Evolutionary conservation across 2,888 invertebrate species (phyloP).

Genomic region (Drosophila robusta): DNA sequence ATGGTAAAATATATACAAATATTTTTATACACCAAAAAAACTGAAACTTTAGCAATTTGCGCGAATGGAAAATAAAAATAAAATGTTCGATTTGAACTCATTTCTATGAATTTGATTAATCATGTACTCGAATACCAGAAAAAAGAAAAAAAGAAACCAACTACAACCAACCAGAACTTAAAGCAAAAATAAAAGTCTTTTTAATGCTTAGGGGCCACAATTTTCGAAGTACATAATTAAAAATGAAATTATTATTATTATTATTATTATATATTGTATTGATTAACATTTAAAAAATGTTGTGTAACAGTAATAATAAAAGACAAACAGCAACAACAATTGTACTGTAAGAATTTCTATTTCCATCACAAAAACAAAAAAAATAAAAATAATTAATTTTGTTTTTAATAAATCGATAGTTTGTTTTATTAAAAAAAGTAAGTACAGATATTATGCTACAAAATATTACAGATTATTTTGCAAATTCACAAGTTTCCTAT

Average conservation of each 20-base stretch:
- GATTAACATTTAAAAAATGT: constrained; percentile 77
- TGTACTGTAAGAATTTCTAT: constrained; percentile 79
- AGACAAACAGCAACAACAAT: constrained; percentile 66
- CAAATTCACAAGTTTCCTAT: no score
- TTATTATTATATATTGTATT: constrained; percentile 79
- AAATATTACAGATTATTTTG: no score
- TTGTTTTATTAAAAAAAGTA: constrained; percentile 19
- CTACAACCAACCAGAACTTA: constrained; percentile 61
- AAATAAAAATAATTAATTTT: constrained; percentile 69
- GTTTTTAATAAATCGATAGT: constrained; percentile 62
- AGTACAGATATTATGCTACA: background rate
- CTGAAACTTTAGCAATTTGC: constrained; percentile 26
- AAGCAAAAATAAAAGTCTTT: constrained; percentile 77
- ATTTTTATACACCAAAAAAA: constrained; percentile 66
- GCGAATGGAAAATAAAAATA: constrained; percentile 18
- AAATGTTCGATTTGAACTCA: constrained; percentile 41
- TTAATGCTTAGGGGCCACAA: constrained; percentile 84
- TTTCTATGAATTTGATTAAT: constrained; percentile 67
- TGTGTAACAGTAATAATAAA: constrained; percentile 78
- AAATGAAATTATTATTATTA: constrained; percentile 69
- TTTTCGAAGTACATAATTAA: constrained; percentile 81
- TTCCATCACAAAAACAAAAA: constrained; percentile 60
- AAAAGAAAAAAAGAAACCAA: constrained; percentile 31
- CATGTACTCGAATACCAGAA: constrained; percentile 46
- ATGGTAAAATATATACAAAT: constrained; percentile 70